Evolutionary conservation across 2,797 vertebrate species (phyloP).

Genomic region (Prunella strophiata): DNA sequence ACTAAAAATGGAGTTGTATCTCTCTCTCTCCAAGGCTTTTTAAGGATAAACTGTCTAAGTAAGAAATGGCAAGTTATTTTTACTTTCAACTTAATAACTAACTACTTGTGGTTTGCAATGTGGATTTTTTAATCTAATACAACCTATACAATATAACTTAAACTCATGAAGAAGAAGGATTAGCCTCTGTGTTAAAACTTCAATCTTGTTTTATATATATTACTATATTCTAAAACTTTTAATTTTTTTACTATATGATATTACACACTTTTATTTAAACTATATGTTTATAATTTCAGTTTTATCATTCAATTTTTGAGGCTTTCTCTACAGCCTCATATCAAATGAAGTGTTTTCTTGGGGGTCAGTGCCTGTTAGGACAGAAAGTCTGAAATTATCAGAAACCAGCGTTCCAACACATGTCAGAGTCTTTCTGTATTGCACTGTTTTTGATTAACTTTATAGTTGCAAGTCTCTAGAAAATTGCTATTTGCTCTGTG

Average conservation of each 20-base stretch:
- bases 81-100: not conserved
- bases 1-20: not conserved
- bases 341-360: not conserved
- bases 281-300: not conserved
- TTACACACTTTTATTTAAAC: not conserved
- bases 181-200: not conserved
- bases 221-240: not conserved
- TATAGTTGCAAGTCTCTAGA: not conserved
- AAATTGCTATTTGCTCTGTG: not conserved
- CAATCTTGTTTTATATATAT: not conserved
- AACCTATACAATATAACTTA: not conserved
- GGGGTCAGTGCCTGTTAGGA: not conserved
- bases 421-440: not conserved
- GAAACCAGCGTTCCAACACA: not conserved
- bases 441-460: not conserved
- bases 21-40: not conserved
- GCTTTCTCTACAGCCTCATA: not conserved
- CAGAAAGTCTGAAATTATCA: not conserved
- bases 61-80: not conserved
- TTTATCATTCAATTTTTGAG: not conserved
- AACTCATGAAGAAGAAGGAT: not conserved
- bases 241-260: not conserved
- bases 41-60: not conserved
- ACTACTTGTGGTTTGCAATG: not conserved
- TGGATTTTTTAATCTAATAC: not conserved